Percentiles rank a stretch among this genome's conserved stretches.
These are phyloP conservation scores for Poecilia latipinna DNA, from an alignment of 2,113 vertebrate genomes.

Conservation along the genomic window DNA sequence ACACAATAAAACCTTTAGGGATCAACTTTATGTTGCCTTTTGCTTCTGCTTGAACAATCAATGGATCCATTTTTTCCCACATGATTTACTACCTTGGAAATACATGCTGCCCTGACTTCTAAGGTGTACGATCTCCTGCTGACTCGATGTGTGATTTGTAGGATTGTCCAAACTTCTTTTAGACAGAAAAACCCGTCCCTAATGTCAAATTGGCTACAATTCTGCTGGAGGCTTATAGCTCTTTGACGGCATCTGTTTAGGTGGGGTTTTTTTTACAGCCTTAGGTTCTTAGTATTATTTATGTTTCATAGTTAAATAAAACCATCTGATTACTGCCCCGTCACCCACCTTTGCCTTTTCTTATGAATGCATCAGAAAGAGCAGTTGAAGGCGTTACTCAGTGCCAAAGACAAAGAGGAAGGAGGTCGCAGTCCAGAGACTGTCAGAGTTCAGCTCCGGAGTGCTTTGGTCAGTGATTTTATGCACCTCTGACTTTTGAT, in stretches of 20 bases:
- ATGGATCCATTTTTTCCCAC: background rate
- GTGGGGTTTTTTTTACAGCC: background rate
- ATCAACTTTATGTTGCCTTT: background rate
- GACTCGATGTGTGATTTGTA: background rate
- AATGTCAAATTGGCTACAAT: too few species aligned
- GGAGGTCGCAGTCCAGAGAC: constrained; percentile 85
- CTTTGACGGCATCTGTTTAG: background rate
- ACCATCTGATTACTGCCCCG: background rate
- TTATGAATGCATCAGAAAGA: constrained; percentile 83
- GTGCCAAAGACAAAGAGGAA: constrained; percentile 88
- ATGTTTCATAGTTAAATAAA: background rate
- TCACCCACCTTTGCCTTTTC: background rate
- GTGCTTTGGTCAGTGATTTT: constrained; percentile 83
- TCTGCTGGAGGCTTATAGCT: background rate
- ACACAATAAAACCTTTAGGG: too few species aligned
- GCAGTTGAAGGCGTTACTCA: constrained; percentile 85
- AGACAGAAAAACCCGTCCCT: background rate
- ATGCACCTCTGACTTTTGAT: background rate
- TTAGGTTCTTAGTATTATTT: background rate
- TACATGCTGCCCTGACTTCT: background rate
- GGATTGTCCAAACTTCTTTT: background rate
- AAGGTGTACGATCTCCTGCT: background rate
- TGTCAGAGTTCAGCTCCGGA: constrained; percentile 89
- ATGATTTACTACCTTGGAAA: background rate
- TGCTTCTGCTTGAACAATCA: background rate